Evolutionary conservation across 2,113 vertebrate genomes (phyloP).

Genomic region (Platichthys flesus): DNA sequence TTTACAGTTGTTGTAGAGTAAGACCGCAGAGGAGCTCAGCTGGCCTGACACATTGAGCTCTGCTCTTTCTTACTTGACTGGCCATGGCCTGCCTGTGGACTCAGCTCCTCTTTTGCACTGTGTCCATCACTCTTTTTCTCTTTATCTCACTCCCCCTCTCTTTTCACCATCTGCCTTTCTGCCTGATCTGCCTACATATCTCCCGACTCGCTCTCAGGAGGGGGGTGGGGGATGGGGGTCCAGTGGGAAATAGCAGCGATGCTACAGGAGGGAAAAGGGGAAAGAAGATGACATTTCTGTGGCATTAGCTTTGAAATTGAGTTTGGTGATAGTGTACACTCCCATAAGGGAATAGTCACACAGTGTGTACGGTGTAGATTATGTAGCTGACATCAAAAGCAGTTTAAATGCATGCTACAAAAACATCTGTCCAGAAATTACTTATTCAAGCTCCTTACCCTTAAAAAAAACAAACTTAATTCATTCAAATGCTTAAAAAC

Average conservation of each 20-base stretch:
- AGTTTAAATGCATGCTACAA: no score
- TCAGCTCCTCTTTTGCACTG: constrained; percentile 39
- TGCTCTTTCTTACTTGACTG: constrained; percentile 74
- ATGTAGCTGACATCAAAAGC: no score
- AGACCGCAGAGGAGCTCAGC: constrained; percentile 67
- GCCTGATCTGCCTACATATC: constrained; percentile 67
- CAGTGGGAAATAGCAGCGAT: constrained; percentile 27
- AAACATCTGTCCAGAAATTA: no score
- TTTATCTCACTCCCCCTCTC: constrained; percentile 46
- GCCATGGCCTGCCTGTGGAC: constrained; percentile 66
- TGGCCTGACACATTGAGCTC: constrained; percentile 59
- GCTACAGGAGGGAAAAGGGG: background rate
- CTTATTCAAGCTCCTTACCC: no score
- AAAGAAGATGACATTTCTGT: background rate
- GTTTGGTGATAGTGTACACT: background rate
- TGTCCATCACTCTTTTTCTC: constrained; percentile 36
- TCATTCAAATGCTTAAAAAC: no score
- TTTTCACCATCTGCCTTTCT: constrained; percentile 74
- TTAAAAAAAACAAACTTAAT: no score
- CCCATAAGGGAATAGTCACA: no score
- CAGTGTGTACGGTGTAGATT: no score
- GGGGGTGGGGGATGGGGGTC: constrained; percentile 23
- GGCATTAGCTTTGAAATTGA: background rate
- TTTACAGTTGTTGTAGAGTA: constrained; percentile 50
- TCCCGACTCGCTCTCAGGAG: constrained; percentile 64